Evolutionary conservation across 2,113 vertebrate genomes (phyloP), one percentile per base, ranked within the genome.

Genomic region (Hystrix brachyura): DNA sequence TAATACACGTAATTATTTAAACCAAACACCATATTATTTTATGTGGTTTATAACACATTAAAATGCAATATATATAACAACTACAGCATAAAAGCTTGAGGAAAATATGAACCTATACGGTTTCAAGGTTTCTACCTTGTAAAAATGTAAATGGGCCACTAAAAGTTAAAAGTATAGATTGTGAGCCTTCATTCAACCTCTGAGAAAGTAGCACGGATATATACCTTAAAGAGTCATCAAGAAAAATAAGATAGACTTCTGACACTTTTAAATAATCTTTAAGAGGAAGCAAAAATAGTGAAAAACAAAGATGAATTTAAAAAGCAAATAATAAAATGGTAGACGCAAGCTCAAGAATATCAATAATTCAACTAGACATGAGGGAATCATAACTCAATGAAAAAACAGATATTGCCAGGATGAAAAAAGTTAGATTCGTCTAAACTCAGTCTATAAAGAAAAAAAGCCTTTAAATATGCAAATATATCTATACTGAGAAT

Each of bases 171-270:
- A 4, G 53, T 87, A 86, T 60, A 57, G 65, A 72, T 29, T 55
- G 12, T 21, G 62, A 83, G 27, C 32, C 7, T 3, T 65, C 67
- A 4, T 74, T 96, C 18, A 59, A n/a, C 5, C 14, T 34, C 48
- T 69, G 87, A 91, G 27, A 67, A 60, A 21, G 76, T n/a, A 15
- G 17, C 57, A 87, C 32, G 88, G 53, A 76, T 13, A 27, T 21
- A 27, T 51, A 90, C 21, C 12, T 96, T 57, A 65, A 90, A 43
- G 46, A 51, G 15, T 43, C 82, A 71, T 34, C n/a, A 83, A 67
- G 21, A 91, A 94, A 88, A 79, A 55, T 38, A 38, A 94, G 86
- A 74, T 34, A 23, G 32, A 80, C 4, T 94, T 83, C 9, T 94
- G 21, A 46, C 14, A 78, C 82, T 76, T 91, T 53, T 55, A 91